Evolutionary conservation across 2,888 invertebrate genomes (phyloP), one percentile per base, ranked within the genome.

Genomic region (Drosophila borealis): DNA sequence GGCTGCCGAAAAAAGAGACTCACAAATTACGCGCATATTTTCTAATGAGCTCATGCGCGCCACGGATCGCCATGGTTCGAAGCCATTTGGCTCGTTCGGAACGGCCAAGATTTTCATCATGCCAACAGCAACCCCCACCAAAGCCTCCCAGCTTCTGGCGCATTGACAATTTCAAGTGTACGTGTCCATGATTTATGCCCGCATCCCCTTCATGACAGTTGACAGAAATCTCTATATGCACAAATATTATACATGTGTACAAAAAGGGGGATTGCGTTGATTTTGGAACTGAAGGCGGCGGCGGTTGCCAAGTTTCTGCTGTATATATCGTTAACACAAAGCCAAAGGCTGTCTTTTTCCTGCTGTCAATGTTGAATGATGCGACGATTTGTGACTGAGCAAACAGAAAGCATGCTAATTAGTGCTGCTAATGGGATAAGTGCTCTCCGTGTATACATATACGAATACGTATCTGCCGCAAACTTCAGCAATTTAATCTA

Each of bases 1-100:
- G 39, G 25, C 33, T 34, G 39, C 49, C 48, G 17, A 34, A 25
- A 34, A 17, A 67, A 67, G 45, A 62, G 37, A 69, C 75, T 66
- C 89, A 81, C 89, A 89, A 85, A 85, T 85, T 88, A 89, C 81
- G 78, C 87, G 89, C 85, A 86, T 85, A 78, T 85, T 85, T 89
- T 85, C 84, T 88, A 85, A 85, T 89, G 88, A 85, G 80, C 83
- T 88, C 87, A 83, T 83, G 87, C 83, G 65, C 74, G 73, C 69
- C 89, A 62, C 51, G 51, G 73, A 77, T 77, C 74, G 83, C 63
- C 73, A 86, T 75, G 89, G 88, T 88, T 86, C 73, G 73, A 69
- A 78, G 82, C 34, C 41, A 37, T 71, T 70, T 69, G 67, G 61
- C 51, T 70, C 77, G 59, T 50, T 56, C 57, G 63, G 67, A 65